Base-by-base conservation (phyloP, 2,113 vertebrate species). In the Ctenomys sociabilis region DNA sequence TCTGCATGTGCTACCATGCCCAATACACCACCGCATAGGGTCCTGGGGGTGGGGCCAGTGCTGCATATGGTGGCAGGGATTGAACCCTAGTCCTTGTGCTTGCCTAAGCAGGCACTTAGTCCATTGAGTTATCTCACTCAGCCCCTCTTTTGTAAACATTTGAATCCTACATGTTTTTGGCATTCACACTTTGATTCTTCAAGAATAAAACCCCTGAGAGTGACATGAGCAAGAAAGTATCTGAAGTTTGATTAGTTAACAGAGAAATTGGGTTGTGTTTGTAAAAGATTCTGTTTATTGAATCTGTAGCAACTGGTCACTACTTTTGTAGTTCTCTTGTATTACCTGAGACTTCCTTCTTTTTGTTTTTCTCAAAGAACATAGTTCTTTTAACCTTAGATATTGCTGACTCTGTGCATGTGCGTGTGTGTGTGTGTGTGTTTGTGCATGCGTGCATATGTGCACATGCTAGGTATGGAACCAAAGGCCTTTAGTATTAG, bases 141-240 rank as follows among this genome's bases (percentile, higher is more conserved):
- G 54, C 4, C 54, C 54, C 54, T 57, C 16, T 57, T 57, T 90
- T 94, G 84, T 59, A 96, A 83, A 43, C 87, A 21, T 88, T 95
- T 93, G 83, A 30, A 22, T 89, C 16, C 61, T 85, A 70, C 89
- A 70, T 91, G 59, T 83, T 92, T 40, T 66, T 40, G 57, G 45
- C 66, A 40, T 61, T 92, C 11, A 78, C 63, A 85, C 57, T 16
- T 1, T 88, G 61, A n/a, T 92, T 16, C 59, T 81, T 89, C 83
- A 30, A 87, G 68, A 87, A 85, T 78, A 72, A 95, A 95, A 66
- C 63, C 5, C 19, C 9, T 93, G 43, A 63, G 54, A n/a, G 94
- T 63, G 28, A 35, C 73, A 90, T 66, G 80, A 86, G 57, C 57
- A 96, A 80, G 43, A 77, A 81, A 96, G n/a, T 86, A 11, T 92